Conservation (phyloP, 2,888 invertebrate species). For the Oxystoma pomonae region DNA sequence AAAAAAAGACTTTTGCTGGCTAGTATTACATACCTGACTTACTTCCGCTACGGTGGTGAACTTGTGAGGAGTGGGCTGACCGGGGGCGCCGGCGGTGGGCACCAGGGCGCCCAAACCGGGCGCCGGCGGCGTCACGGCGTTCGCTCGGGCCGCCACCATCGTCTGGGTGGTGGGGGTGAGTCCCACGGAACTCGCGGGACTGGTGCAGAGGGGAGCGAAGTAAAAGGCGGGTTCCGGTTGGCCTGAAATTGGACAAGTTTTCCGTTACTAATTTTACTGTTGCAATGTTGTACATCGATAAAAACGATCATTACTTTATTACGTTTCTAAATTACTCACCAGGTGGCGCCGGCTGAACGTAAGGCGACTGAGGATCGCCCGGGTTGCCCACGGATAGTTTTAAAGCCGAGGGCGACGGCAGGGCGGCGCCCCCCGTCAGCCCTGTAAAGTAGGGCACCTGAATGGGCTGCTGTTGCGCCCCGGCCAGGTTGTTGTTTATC, state of each 20-base stretch:
- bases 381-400: conserved; percentile 9
- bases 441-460: conserved; percentile 23
- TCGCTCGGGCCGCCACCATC: conserved; percentile 5
- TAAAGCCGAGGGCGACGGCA: conserved; percentile 10
- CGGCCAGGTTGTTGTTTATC: not conserved
- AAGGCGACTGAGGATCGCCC: not conserved
- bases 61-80: conserved; percentile 34
- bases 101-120: conserved; percentile 23
- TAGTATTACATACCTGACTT: conserved; percentile 48
- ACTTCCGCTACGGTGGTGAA: conserved; percentile 52
- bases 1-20: no score
- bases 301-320: no score
- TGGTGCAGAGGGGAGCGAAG: conserved; percentile 50
- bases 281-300: no score
- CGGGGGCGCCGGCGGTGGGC: conserved; percentile 12
- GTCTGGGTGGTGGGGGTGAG: conserved; percentile 43
- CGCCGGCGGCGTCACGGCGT: conserved; percentile 11
- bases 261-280: no score
- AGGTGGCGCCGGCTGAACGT: conserved; percentile 7
- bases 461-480: conserved; percentile 3
- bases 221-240: conserved; percentile 51
- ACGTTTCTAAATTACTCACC: no score
- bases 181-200: conserved; percentile 28
- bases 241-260: conserved; percentile 27
- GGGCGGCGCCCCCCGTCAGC: conserved; percentile 13